Percentiles rank a stretch among this genome's conserved stretches.
Conservation (phyloP, 2,888 invertebrate genomes). For the Incurvaria masculella region DNA sequence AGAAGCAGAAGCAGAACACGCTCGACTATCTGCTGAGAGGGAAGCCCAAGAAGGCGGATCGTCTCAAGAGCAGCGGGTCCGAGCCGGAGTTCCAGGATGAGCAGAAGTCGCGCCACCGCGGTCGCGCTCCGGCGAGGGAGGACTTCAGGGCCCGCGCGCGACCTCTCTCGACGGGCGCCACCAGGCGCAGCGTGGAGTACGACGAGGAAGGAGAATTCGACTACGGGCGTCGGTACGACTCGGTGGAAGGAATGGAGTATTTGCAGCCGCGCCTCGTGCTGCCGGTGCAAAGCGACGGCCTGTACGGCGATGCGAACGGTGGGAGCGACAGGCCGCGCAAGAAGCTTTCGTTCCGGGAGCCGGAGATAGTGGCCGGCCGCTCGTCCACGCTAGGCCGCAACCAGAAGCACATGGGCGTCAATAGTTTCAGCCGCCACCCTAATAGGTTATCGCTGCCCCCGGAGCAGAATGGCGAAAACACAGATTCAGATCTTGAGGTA, state of each 20-base stretch:
- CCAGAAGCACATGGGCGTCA: constrained; percentile 45
- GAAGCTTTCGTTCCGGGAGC: constrained; percentile 84
- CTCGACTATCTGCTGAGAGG: constrained; percentile 45
- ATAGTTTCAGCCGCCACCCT: constrained; percentile 35
- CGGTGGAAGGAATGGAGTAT: constrained; percentile 34
- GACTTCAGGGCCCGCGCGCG: constrained; percentile 30
- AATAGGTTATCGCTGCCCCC: constrained; percentile 32
- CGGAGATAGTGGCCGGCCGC: constrained; percentile 60
- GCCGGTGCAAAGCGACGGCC: constrained; percentile 38
- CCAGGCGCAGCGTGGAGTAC: constrained; percentile 26
- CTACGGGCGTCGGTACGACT: constrained; percentile 30
- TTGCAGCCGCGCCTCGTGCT: constrained; percentile 42
- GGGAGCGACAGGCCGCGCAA: constrained; percentile 67
- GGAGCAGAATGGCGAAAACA: constrained; percentile 24
- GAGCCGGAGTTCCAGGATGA: constrained; percentile 42
- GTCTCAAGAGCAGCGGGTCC: constrained; percentile 35
- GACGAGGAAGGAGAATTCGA: constrained; percentile 32
- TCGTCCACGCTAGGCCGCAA: constrained; percentile 37
- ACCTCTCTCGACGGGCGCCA: constrained; percentile 38
- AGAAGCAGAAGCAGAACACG: constrained; percentile 30
- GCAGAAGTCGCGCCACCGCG: constrained; percentile 33
- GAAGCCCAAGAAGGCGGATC: constrained; percentile 36
- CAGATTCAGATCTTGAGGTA: constrained; percentile 59
- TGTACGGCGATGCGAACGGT: constrained; percentile 30
- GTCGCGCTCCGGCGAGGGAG: constrained; percentile 29